These are phyloP conservation scores for Synanthedon andrenaeformis DNA, from an alignment of 2,888 invertebrate genomes.

Conservation along the genomic window DNA sequence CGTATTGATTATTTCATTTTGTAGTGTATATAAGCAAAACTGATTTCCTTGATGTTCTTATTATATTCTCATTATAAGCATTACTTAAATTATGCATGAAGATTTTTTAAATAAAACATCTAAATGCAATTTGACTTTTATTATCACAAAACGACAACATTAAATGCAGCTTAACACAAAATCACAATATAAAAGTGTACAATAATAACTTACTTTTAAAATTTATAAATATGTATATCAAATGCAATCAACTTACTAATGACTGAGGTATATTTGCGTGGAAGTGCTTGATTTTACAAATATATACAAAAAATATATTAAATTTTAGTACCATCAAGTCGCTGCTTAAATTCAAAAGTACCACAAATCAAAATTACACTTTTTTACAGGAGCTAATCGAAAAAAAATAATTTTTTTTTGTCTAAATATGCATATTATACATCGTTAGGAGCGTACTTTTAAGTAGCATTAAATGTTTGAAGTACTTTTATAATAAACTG, in stretches of 20 bases:
- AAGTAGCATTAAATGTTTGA: too few species aligned
- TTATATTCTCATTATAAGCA: not conserved
- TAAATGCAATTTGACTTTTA: constrained; percentile 46
- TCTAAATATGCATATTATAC: too few species aligned
- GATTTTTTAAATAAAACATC: constrained; percentile 19
- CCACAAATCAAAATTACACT: too few species aligned
- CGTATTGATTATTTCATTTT: not conserved
- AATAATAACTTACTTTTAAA: constrained; percentile 30
- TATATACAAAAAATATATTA: constrained; percentile 1
- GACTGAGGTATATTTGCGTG: constrained; percentile 16
- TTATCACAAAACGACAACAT: constrained; percentile 67
- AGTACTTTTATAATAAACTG: too few species aligned
- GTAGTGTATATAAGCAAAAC: not conserved
- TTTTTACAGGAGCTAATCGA: too few species aligned
- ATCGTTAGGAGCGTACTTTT: too few species aligned
- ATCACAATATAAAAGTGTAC: constrained; percentile 58
- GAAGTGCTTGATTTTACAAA: constrained; percentile 5
- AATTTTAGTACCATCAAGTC: constrained; percentile 2
- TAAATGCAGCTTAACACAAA: constrained; percentile 65
- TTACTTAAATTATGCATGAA: not conserved
- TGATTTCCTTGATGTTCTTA: not conserved
- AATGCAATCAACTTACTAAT: constrained; percentile 26
- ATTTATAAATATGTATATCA: constrained; percentile 32
- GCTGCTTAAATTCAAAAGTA: too few species aligned
- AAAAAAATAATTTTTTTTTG: too few species aligned